A percentile compares a stretch with the other conserved stretches of the same genome.
Evolutionary conservation across 2,888 invertebrate genomes (phyloP).

Genomic region (Thymelicus acteon): DNA sequence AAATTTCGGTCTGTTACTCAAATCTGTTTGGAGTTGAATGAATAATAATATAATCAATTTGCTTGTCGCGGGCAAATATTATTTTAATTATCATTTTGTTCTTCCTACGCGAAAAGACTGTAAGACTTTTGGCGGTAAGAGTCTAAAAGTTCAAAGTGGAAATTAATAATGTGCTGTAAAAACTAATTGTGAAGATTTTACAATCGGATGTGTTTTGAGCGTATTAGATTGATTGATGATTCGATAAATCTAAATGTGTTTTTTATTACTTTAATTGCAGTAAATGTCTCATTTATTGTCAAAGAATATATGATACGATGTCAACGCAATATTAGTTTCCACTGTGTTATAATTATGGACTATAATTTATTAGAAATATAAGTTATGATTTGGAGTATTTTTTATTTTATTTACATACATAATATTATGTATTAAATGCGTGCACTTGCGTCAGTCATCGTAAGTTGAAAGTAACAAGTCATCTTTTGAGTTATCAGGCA

Average conservation of each 20-base stretch:
- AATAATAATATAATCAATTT: constrained; percentile 6
- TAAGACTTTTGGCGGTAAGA: constrained; percentile 19
- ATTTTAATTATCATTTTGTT: constrained; percentile 17
- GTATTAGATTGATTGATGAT: neutral
- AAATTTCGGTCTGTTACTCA: constrained; percentile 14
- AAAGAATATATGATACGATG: neutral
- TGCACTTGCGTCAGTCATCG: constrained; percentile 16
- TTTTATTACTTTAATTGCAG: neutral
- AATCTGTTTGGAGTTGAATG: constrained; percentile 11
- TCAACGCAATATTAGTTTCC: constrained; percentile 17
- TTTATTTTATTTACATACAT: constrained; percentile 3
- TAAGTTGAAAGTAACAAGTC: constrained; percentile 25
- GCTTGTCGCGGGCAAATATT: constrained; percentile 1
- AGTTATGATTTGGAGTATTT: constrained; percentile 14
- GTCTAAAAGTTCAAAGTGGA: constrained; percentile 9
- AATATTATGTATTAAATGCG: neutral
- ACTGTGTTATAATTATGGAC: constrained; percentile 6
- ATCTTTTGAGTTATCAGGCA: constrained; percentile 20
- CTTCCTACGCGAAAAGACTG: constrained; percentile 30
- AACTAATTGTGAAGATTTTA: neutral
- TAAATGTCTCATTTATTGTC: neutral
- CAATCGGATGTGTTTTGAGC: neutral
- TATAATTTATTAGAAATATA: constrained; percentile 9
- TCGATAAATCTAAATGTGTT: neutral
- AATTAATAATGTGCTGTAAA: constrained; percentile 16